These are phyloP conservation scores for Cynaeus angustus DNA, from an alignment of 2,888 invertebrate species.

Conservation along the genomic window DNA sequence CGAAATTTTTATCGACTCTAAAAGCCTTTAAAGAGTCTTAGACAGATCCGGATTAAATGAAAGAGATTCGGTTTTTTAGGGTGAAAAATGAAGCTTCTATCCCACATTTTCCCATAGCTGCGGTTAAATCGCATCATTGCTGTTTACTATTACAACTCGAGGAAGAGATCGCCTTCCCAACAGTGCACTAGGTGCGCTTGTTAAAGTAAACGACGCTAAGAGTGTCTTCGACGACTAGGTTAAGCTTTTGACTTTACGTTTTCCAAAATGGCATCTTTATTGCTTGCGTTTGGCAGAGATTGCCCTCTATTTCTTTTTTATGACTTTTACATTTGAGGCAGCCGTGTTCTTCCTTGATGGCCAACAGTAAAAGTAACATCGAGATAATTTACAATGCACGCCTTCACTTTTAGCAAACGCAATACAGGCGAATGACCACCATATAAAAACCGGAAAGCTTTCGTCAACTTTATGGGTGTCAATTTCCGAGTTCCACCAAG, in stretches of 20 bases:
- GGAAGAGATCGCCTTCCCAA: not conserved
- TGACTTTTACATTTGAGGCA: conserved; percentile 51
- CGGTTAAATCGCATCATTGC: no score
- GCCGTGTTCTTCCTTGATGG: conserved; percentile 53
- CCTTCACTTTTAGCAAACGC: conserved; percentile 54
- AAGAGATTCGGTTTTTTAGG: no score
- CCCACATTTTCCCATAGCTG: no score
- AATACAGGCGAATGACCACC: conserved; percentile 49
- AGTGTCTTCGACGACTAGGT: conserved; percentile 18
- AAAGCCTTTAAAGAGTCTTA: no score
- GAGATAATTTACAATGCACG: conserved; percentile 56
- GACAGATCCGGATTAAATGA: no score
- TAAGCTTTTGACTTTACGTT: conserved; percentile 38
- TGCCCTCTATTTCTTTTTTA: conserved; percentile 54
- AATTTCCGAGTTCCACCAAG: conserved; percentile 37
- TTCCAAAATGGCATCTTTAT: conserved; percentile 50
- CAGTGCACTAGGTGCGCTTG: not conserved
- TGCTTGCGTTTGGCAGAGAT: conserved; percentile 50
- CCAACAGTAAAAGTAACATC: conserved; percentile 54
- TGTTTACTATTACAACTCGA: no score
- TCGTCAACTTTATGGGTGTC: conserved; percentile 48
- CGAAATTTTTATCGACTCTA: no score
- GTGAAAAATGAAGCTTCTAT: no score
- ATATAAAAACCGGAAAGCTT: conserved; percentile 45
- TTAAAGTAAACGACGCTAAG: not conserved